Evolutionary conservation across 2,888 invertebrate genomes (phyloP), one percentile per base, ranked within the genome.

Genomic region (Torymus texanus): DNA sequence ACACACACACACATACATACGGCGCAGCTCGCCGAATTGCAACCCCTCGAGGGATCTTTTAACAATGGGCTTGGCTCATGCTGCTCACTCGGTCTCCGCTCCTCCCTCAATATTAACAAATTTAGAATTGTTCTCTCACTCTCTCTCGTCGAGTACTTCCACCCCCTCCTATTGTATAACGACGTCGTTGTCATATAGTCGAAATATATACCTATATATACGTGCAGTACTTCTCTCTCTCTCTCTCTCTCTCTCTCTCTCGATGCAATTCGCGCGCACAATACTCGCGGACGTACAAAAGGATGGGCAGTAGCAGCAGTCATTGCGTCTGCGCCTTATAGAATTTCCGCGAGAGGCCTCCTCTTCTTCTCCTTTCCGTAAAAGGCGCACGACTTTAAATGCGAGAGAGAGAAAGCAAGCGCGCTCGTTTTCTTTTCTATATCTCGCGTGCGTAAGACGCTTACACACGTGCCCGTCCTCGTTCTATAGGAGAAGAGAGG

Each of bases 341-440:
- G 24, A 59, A 58, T 70, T 71, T 53, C 75, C 75, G 75, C 61
- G 75, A 71, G 75, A 79, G 79, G 71, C 21, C 2, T 21, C 21
- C 2, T 21, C 21, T 21, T 21, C 21, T 21, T 21, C 21, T 41
- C 41, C 41, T 41, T 41, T 8, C 41, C 41, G 41, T 41, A 41
- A 41, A 41, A 41, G 41, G 41, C 41, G 41, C 41, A 8, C 41
- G 41, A 41, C 41, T 41, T 41, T 8, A 41, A 41, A 41, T 41
- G 41, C 41, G 41, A 41, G 41, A 5, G 41, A 41, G 41, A 41
- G 41, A 5, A 3, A 3, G 29, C 29, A 3, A 50, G 74, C 74
- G 58, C 66, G 10, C 18, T 29, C 53, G 18, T 50, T 16, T 21
- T 16, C 41, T 41, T n/a, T 63, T 11, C 63, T n/a, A 16, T 61